Conservation (phyloP, 2,888 invertebrate species). For the Smittia sp. region DNA sequence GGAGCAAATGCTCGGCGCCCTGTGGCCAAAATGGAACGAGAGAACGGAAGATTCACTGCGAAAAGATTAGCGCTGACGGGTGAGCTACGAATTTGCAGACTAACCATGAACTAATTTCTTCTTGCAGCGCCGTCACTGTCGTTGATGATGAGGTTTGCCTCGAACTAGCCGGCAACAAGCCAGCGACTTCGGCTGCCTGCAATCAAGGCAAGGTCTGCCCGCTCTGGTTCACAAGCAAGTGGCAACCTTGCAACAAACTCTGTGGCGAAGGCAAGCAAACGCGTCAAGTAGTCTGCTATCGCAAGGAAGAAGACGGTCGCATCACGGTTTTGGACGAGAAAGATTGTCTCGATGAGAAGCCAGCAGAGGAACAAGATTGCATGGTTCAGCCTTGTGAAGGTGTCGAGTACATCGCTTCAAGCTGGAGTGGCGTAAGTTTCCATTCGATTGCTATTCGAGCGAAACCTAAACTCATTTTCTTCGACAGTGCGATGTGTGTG, state of each 20-base stretch:
- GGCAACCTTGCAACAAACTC: constrained; percentile 88
- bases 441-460: background rate
- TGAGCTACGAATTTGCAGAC: constrained; percentile 46
- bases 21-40: constrained; percentile 77
- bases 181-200: constrained; percentile 67
- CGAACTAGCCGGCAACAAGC: constrained; percentile 66
- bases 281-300: constrained; percentile 77
- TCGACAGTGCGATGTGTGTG: constrained; percentile 75
- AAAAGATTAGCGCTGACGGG: constrained; percentile 73
- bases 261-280: constrained; percentile 86
- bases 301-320: constrained; percentile 60
- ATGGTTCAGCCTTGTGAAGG: constrained; percentile 81
- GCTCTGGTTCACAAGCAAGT: constrained; percentile 81
- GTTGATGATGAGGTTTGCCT: constrained; percentile 75
- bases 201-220: constrained; percentile 78
- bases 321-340: constrained; percentile 66
- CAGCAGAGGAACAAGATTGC: constrained; percentile 68
- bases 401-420: constrained; percentile 83
- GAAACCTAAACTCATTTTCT: constrained; percentile 7
- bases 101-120: constrained; percentile 12
- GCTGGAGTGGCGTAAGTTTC: constrained; percentile 80
- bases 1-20: constrained; percentile 78
- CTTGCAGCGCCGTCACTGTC: constrained; percentile 59
- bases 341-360: constrained; percentile 67
- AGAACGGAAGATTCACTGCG: constrained; percentile 72